These are phyloP conservation scores for Oscheius sp. DNA, from an alignment of 2,888 invertebrate species.

Conservation along the genomic window DNA sequence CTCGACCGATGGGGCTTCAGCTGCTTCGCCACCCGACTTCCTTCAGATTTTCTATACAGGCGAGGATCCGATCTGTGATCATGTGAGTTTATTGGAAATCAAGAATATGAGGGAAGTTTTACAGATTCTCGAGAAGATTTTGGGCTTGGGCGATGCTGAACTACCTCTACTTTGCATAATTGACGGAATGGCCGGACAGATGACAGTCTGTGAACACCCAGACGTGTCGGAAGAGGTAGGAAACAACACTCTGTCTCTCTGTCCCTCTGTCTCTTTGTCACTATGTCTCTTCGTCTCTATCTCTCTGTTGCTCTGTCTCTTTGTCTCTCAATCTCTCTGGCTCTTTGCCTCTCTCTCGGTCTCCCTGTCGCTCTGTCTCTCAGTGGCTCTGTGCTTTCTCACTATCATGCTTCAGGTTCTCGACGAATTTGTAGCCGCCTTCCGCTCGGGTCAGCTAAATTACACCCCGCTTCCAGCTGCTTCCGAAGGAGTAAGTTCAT, in stretches of 20 bases:
- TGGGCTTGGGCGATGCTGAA: slow-evolving; percentile 60
- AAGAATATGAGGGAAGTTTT: not conserved
- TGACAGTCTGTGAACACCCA: slow-evolving; percentile 63
- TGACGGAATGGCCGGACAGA: slow-evolving; percentile 58
- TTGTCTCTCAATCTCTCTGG: too few species aligned
- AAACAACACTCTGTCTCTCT: too few species aligned
- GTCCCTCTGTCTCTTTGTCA: too few species aligned
- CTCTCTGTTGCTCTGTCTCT: too few species aligned
- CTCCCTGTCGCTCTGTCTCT: too few species aligned
- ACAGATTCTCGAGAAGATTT: slow-evolving; percentile 62
- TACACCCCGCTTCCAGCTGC: slow-evolving; percentile 52
- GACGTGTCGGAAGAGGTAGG: slow-evolving; percentile 57
- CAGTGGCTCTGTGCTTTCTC: too few species aligned
- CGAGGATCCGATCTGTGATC: slow-evolving; percentile 65
- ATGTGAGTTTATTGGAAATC: slow-evolving; percentile 44
- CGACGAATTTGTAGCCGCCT: slow-evolving; percentile 55
- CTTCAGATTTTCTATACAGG: slow-evolving; percentile 66
- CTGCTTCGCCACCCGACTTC: slow-evolving; percentile 49
- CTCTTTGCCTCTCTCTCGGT: too few species aligned
- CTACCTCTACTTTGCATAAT: slow-evolving; percentile 64
- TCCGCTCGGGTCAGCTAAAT: slow-evolving; percentile 48
- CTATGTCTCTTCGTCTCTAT: too few species aligned
- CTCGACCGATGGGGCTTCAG: slow-evolving; percentile 37
- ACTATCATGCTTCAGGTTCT: slow-evolving; percentile 38
- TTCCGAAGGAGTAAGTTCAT: not conserved